Evolutionary conservation across 2,797 vertebrate genomes (phyloP), one percentile per base, ranked within the genome.

Genomic region (Margarornis squamiger): DNA sequence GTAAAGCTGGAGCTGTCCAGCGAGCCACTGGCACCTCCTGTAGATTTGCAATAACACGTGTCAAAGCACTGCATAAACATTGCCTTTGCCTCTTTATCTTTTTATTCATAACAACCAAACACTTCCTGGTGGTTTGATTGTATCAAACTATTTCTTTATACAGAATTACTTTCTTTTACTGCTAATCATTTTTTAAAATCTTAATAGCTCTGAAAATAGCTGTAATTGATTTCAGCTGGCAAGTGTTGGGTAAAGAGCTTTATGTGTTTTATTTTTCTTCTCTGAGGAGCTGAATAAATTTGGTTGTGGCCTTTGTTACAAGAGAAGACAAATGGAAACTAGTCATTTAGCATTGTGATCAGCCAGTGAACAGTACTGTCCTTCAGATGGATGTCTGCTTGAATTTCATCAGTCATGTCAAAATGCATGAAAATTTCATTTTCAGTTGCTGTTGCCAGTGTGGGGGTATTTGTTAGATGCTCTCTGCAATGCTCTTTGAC

Each of bases 1-100:
- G 24, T 55, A 23, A 63, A 73, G 32, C 74, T 84, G 96, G 94
- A 95, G 95, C 95, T 96, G 92, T 95, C 92, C 93, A 93, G 73
- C 27, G 6, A 76, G n/a, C 29, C 65, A 20, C 21, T 5, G 48
- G 51, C 77, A 54, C 29, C 43, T 93, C 39, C 16, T 27, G 24
- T 41, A 68, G 52, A 5, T 74, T 3, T 0, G 3, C 39, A n/a
- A 0, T 17, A 46, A 23, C 27, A 11, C 2, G 6, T 59, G 20
- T 57, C 62, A 79, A 52, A 86, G 34, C 43, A 26, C n/a, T 71
- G 24, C 22, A 57, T 12, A 43, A 55, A 30, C 20, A 7, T 27
- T 83, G 34, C 15, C 45, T 84, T 84, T 83, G 13, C 43, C 32
- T 86, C 26, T 34, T 90, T 73, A 10, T 26, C 39, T 54, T 54